Base-by-base conservation (phyloP, 2,888 invertebrate species). In the Phlogophora meticulosa region DNA sequence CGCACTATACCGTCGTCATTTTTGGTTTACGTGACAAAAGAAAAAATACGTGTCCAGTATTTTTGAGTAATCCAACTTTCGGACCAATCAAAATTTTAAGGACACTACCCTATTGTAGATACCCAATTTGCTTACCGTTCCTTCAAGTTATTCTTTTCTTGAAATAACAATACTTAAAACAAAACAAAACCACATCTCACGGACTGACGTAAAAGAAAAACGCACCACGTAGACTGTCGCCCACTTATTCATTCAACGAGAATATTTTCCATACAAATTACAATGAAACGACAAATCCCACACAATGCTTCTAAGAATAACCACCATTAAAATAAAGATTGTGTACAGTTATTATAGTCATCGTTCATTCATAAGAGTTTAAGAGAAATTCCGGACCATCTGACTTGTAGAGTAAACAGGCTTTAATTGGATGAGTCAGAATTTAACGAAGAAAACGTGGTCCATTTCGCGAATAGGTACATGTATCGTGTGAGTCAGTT, bases 391-490 rank as follows among this genome's bases (percentile, higher is more conserved):
- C 63, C 32, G 58, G 34, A 43, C 43, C 65, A 71, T 65, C 64
- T 56, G 69, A 63, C 76, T 82, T 72, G 66, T 76, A 68, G 67
- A 66, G 65, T 71, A 81, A 78, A 79, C 75, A 68, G 32, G 59
- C 62, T 43, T 55, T 72, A 70, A 82, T 81, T 78, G 72, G 46
- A 7, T 87, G 84, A 87, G 69, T 83, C 84, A 87, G 64, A 80
- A 10, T 49, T 63, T 83, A 86, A 87, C 81, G 85, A 88, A 84
- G 87, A 89, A 87, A 89, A 87, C 83, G 85, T 86, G 82, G 76
- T 71, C 82, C 85, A 88, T 87, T 87, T 90, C 81, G 77, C 83
- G 80, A 80, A 84, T 84, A 80, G 75, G 76, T 76, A 74, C 34
- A 11, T 75, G 72, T 32, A 11, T 42, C n/a, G 15, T n/a, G 58